These are phyloP conservation scores for Biston betularia DNA, from an alignment of 2,888 invertebrate species.

Conservation along the genomic window DNA sequence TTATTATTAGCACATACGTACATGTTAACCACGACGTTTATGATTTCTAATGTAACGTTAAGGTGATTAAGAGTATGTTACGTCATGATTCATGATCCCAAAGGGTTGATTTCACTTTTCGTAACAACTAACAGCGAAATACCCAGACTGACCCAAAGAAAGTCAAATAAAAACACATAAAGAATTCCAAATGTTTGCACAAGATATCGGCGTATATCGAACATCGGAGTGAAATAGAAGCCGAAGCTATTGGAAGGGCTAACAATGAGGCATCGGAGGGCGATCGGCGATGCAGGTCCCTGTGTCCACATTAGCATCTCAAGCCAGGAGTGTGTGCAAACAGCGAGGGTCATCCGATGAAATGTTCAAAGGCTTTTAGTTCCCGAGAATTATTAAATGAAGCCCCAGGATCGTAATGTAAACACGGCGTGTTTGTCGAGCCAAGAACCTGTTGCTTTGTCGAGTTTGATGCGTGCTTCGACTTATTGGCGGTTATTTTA, in stretches of 20 bases:
- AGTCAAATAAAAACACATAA: conserved; percentile 46
- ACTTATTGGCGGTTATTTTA: conserved; percentile 85
- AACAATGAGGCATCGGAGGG: conserved; percentile 81
- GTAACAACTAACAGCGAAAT: conserved; percentile 30
- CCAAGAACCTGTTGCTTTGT: conserved; percentile 84
- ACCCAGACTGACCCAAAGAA: conserved; percentile 36
- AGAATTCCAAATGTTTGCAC: conserved; percentile 64
- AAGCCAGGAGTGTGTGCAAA: conserved; percentile 84
- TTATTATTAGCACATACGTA: conserved; percentile 1
- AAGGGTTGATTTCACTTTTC: conserved; percentile 30
- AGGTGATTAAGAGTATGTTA: background rate
- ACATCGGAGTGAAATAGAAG: conserved; percentile 76
- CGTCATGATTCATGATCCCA: conserved; percentile 11
- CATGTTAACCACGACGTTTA: background rate
- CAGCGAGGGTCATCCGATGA: conserved; percentile 86
- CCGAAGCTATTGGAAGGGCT: conserved; percentile 72
- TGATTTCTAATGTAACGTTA: background rate
- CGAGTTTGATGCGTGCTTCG: conserved; percentile 80
- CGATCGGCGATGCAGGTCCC: conserved; percentile 85
- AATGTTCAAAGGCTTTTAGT: conserved; percentile 87
- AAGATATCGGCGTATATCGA: conserved; percentile 73
- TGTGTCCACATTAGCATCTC: conserved; percentile 86
- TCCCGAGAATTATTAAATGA: conserved; percentile 87
- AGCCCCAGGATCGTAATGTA: conserved; percentile 85
- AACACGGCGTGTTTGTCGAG: conserved; percentile 81